Conservation (phyloP, 2,113 vertebrate species). For the Oryzias javanicus region DNA sequence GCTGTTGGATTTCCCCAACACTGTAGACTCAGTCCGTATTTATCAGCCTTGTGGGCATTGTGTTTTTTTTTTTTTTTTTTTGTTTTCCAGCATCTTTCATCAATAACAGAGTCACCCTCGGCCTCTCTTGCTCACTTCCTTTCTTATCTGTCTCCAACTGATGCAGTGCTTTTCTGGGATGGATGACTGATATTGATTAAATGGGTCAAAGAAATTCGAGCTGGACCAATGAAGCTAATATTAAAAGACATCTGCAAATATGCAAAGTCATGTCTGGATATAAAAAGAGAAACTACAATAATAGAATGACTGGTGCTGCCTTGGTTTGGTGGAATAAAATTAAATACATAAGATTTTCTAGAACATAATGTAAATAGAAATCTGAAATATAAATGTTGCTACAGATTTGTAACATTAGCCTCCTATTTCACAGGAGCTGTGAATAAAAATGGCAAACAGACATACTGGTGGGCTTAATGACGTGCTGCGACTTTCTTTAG, state of each 20-base stretch:
- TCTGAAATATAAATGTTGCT: no score
- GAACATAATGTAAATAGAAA: no score
- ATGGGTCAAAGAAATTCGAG: neutral
- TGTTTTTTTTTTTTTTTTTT: conserved; percentile 9
- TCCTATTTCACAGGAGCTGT: no score
- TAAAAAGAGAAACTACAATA: neutral
- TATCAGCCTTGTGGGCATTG: conserved; percentile 9
- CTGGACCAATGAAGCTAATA: neutral
- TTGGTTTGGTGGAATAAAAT: no score
- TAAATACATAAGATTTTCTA: no score
- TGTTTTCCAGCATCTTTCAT: conserved; percentile 11
- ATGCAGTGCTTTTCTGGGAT: conserved; percentile 13
- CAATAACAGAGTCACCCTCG: conserved; percentile 5
- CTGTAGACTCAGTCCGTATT: conserved; percentile 9
- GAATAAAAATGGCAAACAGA: neutral
- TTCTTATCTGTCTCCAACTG: conserved; percentile 3
- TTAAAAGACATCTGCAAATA: neutral
- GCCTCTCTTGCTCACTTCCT: conserved; percentile 18
- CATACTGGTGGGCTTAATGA: neutral
- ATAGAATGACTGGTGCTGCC: neutral
- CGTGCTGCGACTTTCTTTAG: neutral
- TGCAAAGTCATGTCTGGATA: neutral
- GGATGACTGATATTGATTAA: neutral
- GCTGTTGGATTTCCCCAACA: conserved; percentile 17
- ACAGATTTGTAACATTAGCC: neutral